A percentile compares a stretch with the other conserved stretches of the same genome.
Conservation (phyloP, 2,888 invertebrate genomes). For the Leptogaster cylindrica region DNA sequence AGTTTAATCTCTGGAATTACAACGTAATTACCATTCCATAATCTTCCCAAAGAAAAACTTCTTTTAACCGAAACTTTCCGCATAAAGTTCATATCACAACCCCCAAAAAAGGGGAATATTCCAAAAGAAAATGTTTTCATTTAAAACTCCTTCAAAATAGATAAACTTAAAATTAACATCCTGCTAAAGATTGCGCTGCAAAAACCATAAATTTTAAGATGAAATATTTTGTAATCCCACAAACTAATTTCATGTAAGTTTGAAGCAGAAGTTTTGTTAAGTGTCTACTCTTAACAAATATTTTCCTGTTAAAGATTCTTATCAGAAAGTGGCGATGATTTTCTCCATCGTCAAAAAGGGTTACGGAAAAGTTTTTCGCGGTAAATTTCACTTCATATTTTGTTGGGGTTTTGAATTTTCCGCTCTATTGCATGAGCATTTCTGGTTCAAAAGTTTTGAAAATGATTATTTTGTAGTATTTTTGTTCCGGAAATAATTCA, state of each 20-base stretch:
- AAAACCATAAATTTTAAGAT: no score
- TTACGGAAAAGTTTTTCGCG: slow-evolving; percentile 29
- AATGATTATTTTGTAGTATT: slow-evolving; percentile 21
- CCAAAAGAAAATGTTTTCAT: no score
- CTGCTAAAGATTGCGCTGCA: not conserved
- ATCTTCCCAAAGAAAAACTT: no score
- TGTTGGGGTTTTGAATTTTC: slow-evolving; percentile 15
- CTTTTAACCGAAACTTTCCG: no score
- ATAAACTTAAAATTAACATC: slow-evolving; percentile 34
- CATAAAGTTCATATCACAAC: no score
- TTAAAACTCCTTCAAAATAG: slow-evolving; percentile 13
- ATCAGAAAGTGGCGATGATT: no score
- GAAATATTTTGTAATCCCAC: not conserved
- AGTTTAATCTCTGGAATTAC: no score
- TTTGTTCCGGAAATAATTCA: slow-evolving; percentile 22
- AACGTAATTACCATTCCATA: no score
- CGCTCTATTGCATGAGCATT: no score
- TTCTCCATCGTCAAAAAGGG: no score
- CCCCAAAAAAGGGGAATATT: no score
- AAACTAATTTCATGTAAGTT: slow-evolving; percentile 28
- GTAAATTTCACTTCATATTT: slow-evolving; percentile 6
- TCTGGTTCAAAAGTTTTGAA: no score
- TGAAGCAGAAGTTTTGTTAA: slow-evolving; percentile 19
- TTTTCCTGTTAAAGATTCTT: slow-evolving; percentile 30
- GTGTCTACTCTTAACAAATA: slow-evolving; percentile 30